phyloP scores from a whole-genome alignment of 2,113 vertebrate genomes.

The Cyanoliseus patagonus region DNA sequence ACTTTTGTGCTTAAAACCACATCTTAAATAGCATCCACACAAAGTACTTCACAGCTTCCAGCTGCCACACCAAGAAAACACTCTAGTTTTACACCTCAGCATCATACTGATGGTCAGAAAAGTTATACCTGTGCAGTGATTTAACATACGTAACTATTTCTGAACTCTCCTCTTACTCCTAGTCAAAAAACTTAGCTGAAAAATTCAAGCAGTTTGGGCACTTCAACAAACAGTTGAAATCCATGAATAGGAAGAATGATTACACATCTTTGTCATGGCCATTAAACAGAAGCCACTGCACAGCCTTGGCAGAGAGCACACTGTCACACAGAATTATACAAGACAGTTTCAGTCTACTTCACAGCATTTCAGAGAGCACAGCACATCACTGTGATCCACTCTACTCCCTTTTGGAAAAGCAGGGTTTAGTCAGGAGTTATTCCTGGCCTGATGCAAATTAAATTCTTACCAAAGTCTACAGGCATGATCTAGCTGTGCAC shows the following conservation, averaged over 20 bases:
- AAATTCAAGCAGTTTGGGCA: neutral
- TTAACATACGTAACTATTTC: neutral
- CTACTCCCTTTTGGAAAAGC: neutral
- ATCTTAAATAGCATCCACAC: rapidly evolving
- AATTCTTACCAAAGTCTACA: neutral
- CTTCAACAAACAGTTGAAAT: neutral
- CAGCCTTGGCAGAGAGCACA: neutral
- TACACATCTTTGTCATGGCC: neutral
- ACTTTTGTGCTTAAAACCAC: neutral
- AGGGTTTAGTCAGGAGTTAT: constrained; percentile 48
- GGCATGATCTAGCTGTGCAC: neutral
- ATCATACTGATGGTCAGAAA: neutral
- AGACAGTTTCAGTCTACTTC: neutral
- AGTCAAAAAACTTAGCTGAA: neutral
- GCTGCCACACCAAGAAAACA: neutral
- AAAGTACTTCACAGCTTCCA: neutral
- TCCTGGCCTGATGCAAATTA: constrained; percentile 40
- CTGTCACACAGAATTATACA: neutral
- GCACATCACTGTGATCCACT: neutral
- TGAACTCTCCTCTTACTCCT: neutral
- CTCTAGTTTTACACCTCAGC: neutral
- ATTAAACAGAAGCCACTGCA: neutral
- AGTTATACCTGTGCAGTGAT: neutral
- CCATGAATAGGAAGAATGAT: neutral
- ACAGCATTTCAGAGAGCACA: neutral